A percentile compares a stretch with the other conserved stretches of the same genome.
phyloP scores from a whole-genome alignment of 2,888 invertebrate genomes.

The Octodonta nipae region DNA sequence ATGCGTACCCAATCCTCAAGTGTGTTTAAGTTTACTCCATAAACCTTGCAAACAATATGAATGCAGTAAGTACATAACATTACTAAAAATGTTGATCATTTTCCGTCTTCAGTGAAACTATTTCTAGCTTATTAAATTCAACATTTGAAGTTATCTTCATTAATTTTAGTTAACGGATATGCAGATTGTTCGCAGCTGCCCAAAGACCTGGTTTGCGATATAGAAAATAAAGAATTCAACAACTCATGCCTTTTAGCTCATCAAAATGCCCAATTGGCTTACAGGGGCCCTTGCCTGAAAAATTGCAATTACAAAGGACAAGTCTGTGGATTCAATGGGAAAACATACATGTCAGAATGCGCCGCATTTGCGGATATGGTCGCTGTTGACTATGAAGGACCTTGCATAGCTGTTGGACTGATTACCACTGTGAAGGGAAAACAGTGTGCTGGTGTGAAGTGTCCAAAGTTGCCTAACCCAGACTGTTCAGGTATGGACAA shows the following conservation, averaged over 20 bases:
- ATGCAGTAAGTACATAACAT: slow-evolving; percentile 73
- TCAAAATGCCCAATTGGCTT: slow-evolving; percentile 55
- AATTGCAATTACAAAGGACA: slow-evolving; percentile 48
- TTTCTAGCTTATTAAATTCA: too few relatives aligned
- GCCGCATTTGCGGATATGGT: slow-evolving; percentile 68
- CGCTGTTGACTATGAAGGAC: slow-evolving; percentile 68
- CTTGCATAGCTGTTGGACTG: slow-evolving; percentile 64
- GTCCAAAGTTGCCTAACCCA: slow-evolving; percentile 47
- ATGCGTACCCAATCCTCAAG: slow-evolving; percentile 59
- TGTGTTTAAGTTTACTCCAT: slow-evolving; percentile 67
- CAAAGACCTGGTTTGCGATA: slow-evolving; percentile 63
- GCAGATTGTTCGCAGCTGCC: slow-evolving; percentile 44
- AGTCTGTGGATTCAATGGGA: slow-evolving; percentile 80
- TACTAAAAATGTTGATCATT: neutral
- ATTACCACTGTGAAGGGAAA: slow-evolving; percentile 50
- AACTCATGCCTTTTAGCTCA: slow-evolving; percentile 63
- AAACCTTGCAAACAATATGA: slow-evolving; percentile 68
- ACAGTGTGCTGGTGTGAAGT: slow-evolving; percentile 59
- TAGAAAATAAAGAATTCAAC: slow-evolving; percentile 53
- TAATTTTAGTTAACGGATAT: slow-evolving; percentile 50
- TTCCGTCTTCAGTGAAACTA: neutral
- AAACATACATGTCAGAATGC: slow-evolving; percentile 72
- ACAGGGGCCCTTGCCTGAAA: slow-evolving; percentile 65
- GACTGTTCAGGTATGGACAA: slow-evolving; percentile 49
- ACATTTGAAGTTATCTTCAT: too few relatives aligned